A percentile compares a stretch with the other conserved stretches of the same genome.
These are phyloP conservation scores for Oryctes rhinoceros DNA, from an alignment of 1,140 invertebrate genomes.

Conservation along the genomic window DNA sequence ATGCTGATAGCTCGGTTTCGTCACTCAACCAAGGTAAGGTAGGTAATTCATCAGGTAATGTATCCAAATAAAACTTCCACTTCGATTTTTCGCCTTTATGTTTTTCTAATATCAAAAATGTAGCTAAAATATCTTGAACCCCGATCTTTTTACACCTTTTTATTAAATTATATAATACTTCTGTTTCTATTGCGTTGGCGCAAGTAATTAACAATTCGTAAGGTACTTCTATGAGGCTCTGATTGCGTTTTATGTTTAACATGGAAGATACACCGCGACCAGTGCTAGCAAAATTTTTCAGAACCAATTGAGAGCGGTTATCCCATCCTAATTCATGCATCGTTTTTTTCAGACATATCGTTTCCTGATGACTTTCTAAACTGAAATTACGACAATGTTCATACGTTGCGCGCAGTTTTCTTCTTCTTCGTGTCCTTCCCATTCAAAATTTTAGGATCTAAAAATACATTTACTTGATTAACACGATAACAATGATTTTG, in stretches of 20 bases:
- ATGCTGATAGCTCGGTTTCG: slow-evolving; percentile 58
- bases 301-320: slow-evolving; percentile 52
- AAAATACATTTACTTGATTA: no score
- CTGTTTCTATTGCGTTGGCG: slow-evolving; percentile 52
- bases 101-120: slow-evolving; percentile 69
- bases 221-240: slow-evolving; percentile 66
- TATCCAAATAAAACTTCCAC: slow-evolving; percentile 67
- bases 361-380: slow-evolving; percentile 45
- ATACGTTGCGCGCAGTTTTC: slow-evolving; percentile 35
- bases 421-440: slow-evolving; percentile 52
- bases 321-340: slow-evolving; percentile 52
- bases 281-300: slow-evolving; percentile 61
- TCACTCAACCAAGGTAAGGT: slow-evolving; percentile 64
- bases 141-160: slow-evolving; percentile 55
- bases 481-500: no score
- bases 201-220: slow-evolving; percentile 65
- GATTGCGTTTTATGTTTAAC: slow-evolving; percentile 58
- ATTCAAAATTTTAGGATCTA: slow-evolving; percentile 42
- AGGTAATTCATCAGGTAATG: slow-evolving; percentile 66
- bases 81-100: slow-evolving; percentile 60
- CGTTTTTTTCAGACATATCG: slow-evolving; percentile 54
- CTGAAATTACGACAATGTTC: slow-evolving; percentile 7
- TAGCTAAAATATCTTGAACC: slow-evolving; percentile 67
- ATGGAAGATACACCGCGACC: slow-evolving; percentile 68
- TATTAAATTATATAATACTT: slow-evolving; percentile 54